A percentile compares a stretch with the other conserved stretches of the same genome.
phyloP scores from a whole-genome alignment of 2,888 invertebrate genomes.

The Scrobipalpa costella region DNA sequence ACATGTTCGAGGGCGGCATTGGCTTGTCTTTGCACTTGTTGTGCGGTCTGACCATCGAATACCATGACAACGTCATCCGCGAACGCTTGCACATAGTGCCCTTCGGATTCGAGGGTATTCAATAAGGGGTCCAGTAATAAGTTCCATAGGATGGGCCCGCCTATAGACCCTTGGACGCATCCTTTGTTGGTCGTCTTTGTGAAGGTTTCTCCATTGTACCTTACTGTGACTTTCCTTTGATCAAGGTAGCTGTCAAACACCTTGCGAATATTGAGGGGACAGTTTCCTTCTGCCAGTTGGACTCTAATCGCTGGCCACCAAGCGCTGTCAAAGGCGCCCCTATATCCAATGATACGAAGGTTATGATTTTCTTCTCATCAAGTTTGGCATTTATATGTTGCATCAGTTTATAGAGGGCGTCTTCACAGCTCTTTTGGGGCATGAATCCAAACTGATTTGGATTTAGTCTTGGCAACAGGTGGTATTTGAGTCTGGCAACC shows the following conservation, averaged over 20 bases:
- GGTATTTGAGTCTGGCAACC: background rate
- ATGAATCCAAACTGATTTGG: conserved; percentile 4
- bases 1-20: background rate
- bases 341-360: background rate
- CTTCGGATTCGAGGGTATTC: too few species aligned
- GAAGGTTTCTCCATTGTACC: background rate
- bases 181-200: background rate
- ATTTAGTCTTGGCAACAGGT: conserved; percentile 7
- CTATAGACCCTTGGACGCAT: conserved; percentile 11
- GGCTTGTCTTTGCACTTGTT: background rate
- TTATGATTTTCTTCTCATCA: background rate
- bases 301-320: conserved; percentile 32
- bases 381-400: conserved; percentile 12
- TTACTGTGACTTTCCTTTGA: background rate
- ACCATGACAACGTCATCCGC: background rate
- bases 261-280: conserved; percentile 24
- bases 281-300: conserved; percentile 25
- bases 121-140: background rate
- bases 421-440: conserved; percentile 10
- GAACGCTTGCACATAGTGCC: too few species aligned
- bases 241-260: conserved; percentile 25
- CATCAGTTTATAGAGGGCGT: conserved; percentile 23
- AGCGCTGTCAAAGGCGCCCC: conserved; percentile 3
- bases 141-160: background rate
- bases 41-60: background rate